Evolutionary conservation across 2,113 vertebrate species (phyloP).

Genomic region (Orcinus orca): DNA sequence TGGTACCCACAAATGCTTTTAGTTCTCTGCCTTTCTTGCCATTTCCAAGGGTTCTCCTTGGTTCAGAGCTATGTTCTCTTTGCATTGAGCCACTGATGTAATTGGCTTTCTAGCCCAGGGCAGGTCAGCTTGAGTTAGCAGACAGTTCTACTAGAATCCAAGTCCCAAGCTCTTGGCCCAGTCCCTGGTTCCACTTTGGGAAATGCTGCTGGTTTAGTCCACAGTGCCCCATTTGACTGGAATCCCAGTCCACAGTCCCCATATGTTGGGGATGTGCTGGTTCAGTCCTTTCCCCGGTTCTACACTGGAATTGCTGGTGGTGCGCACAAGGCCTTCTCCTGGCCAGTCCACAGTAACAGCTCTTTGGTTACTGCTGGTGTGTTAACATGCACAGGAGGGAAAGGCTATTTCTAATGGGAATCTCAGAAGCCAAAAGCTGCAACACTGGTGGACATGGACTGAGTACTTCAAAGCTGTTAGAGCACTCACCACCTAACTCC

Average conservation of each 20-base stretch:
- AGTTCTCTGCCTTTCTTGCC: neutral
- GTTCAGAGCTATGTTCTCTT: neutral
- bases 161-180: neutral
- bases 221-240: neutral
- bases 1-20: neutral
- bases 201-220: neutral
- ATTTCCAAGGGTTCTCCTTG: neutral
- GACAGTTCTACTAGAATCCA: neutral
- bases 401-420: neutral
- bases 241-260: neutral
- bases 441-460: too few relatives aligned
- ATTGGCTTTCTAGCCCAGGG: neutral
- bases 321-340: neutral
- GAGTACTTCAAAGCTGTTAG: neutral
- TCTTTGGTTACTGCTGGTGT: neutral
- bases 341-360: neutral
- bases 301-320: neutral
- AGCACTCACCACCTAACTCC: neutral
- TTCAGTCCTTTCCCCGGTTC: neutral
- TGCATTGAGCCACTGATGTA: rapidly evolving
- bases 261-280: neutral
- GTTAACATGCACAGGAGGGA: neutral
- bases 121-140: neutral
- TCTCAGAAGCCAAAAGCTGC: neutral
- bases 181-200: neutral